Evolutionary conservation across 2,888 invertebrate genomes (phyloP), one percentile per base, ranked within the genome.

Genomic region (Malthinus flaveolus): DNA sequence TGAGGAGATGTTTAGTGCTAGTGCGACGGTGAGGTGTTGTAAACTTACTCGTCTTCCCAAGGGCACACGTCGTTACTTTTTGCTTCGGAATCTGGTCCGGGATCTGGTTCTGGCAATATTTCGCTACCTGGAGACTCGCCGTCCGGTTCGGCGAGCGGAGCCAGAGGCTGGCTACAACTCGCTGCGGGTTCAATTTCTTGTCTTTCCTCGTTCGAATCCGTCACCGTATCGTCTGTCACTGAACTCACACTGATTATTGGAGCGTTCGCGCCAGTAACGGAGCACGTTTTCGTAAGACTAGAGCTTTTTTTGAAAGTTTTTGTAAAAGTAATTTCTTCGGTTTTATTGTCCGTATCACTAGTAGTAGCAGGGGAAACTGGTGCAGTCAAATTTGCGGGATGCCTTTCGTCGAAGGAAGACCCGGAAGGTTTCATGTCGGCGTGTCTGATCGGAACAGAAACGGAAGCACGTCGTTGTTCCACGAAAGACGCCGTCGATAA

Each of bases 11-110:
- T 46, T 54, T 51, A 49, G 58, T 58, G 58, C 58, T 61, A 61
- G 61, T 61, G 61, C 61, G 47, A 54, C 57, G 61, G 61, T 61
- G 58, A 49, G 50, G 47, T 51, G 61, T 58, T 46, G 36, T 59
- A 52, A 49, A 90, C 93, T 91, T 85, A 94, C 94, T 94, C 93
- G 82, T 94, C 93, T 85, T 94, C 94, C 94, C 95, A 95, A 57
- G 94, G 94, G 83, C 94, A 95, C 76, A 94, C 88, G 81, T 93
- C 91, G 81, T 89, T 91, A 80, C 86, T 85, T 80, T 87, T 85
- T 60, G 79, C 73, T 66, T 80, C 80, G 68, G 78, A 74, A 63
- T 79, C 78, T 45, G 56, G 53, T 73, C 74, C 74, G 45, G 75
- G 56, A 48, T 65, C 66, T 33, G 64, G 59, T 47, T 69, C 69